A percentile compares a stretch with the other conserved stretches of the same genome.
Evolutionary conservation across 2,113 vertebrate genomes (phyloP).

Genomic region (Grallaria varia): DNA sequence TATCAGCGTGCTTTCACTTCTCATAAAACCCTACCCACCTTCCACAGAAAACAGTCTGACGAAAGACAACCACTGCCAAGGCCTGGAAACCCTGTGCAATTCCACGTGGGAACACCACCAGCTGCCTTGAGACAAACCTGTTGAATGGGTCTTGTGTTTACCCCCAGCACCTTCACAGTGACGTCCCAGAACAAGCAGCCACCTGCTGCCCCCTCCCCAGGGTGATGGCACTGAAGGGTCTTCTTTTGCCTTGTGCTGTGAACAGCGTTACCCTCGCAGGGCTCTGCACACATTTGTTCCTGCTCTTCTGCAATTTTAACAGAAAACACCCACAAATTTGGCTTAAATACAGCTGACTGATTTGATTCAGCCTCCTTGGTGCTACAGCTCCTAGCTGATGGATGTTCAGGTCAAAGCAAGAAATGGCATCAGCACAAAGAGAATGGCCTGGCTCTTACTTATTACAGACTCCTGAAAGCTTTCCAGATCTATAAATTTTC

Average conservation of each 20-base stretch:
- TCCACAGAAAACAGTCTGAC: not conserved
- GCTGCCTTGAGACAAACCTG: not conserved
- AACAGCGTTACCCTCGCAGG: rapidly evolving
- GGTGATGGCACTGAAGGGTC: not conserved
- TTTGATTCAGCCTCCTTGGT: not conserved
- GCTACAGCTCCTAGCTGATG: not conserved
- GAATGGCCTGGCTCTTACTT: not conserved
- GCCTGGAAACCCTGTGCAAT: not conserved
- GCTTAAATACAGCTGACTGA: not conserved
- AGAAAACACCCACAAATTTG: not conserved
- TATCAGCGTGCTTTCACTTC: not conserved
- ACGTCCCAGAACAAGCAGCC: not conserved
- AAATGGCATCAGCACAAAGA: slow-evolving; percentile 25
- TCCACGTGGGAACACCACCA: rapidly evolving
- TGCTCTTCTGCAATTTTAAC: not conserved
- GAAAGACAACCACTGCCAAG: not conserved
- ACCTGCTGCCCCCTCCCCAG: not conserved
- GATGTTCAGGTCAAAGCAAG: slow-evolving; percentile 37
- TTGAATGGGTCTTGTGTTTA: not conserved
- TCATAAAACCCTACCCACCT: slow-evolving; percentile 11
- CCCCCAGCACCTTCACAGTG: not conserved
- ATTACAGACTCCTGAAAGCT: slow-evolving; percentile 20
- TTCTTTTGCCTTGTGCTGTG: not conserved
- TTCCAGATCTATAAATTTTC: slow-evolving; percentile 62
- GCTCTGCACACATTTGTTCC: not conserved